Conservation (phyloP, 2,888 invertebrate species). For the Euplexia lucipara region DNA sequence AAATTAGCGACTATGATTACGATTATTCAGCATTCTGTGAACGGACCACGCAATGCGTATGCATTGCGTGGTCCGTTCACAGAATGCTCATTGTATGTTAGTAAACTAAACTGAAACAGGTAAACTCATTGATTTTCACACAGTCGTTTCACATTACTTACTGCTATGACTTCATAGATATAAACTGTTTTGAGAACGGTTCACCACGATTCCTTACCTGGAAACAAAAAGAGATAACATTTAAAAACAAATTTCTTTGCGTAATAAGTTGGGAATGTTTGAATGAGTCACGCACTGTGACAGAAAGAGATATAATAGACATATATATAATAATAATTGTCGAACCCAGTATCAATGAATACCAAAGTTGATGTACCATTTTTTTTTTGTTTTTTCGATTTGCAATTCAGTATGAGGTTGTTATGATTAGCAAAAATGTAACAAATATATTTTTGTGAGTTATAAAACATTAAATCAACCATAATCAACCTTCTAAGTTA, state of each 20-base stretch:
- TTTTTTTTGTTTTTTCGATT: too few relatives aligned
- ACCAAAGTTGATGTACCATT: neutral
- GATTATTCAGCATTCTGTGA: too few relatives aligned
- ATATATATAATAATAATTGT: too few relatives aligned
- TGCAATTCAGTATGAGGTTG: too few relatives aligned
- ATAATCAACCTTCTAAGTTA: too few relatives aligned
- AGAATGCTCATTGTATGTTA: conserved; percentile 1
- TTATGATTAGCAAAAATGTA: too few relatives aligned
- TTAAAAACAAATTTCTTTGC: conserved; percentile 8
- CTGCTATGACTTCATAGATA: conserved; percentile 8
- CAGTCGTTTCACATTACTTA: conserved; percentile 37
- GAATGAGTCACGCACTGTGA: neutral
- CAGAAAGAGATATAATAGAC: too few relatives aligned
- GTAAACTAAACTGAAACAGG: conserved; percentile 2
- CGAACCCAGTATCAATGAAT: neutral
- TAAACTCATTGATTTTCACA: neutral
- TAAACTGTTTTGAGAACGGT: conserved; percentile 49
- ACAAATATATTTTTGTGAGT: too few relatives aligned
- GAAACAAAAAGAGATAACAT: conserved; percentile 43
- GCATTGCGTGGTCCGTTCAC: neutral
- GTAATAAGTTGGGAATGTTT: neutral
- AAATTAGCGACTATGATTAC: too few relatives aligned
- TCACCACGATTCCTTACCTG: conserved; percentile 46
- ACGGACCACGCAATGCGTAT: neutral
- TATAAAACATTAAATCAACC: too few relatives aligned